Conservation (phyloP, 2,888 invertebrate species). For the Stegana nigrithorax region DNA sequence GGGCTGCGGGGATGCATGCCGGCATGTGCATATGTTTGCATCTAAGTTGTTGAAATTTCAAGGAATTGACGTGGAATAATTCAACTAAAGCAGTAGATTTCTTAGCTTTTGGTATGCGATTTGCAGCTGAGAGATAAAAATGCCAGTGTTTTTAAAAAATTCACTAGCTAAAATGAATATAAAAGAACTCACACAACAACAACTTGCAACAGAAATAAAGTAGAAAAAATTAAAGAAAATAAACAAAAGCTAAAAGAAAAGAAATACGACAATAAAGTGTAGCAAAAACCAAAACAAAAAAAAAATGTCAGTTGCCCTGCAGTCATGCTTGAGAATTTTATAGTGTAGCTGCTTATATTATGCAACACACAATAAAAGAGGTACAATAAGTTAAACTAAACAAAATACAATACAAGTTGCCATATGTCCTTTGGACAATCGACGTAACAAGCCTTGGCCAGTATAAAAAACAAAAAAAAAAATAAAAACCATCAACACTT, state of each 20-base stretch:
- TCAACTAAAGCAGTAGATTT: constrained; percentile 46
- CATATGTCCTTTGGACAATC: too few relatives aligned
- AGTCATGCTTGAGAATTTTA: constrained; percentile 19
- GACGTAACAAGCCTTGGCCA: too few relatives aligned
- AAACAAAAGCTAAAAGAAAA: not conserved
- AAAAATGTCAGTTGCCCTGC: not conserved
- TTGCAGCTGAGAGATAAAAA: constrained; percentile 11
- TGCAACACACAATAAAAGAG: constrained; percentile 8
- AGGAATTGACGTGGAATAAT: constrained; percentile 54
- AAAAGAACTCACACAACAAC: not conserved
- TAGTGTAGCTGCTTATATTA: not conserved
- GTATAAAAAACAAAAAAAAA: too few relatives aligned
- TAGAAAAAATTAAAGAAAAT: not conserved
- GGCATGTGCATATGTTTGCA: constrained; percentile 43
- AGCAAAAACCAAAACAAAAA: not conserved
- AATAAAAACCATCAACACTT: too few relatives aligned
- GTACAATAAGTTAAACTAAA: not conserved
- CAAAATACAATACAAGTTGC: too few relatives aligned
- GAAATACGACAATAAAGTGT: not conserved
- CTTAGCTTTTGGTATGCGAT: constrained; percentile 13
- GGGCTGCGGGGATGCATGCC: not conserved
- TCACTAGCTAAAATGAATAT: not conserved
- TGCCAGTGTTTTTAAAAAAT: constrained; percentile 18
- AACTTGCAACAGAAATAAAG: not conserved
- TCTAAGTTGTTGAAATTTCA: constrained; percentile 16